Base-by-base conservation (phyloP, 2,888 invertebrate species). In the Noctua fimbriata region DNA sequence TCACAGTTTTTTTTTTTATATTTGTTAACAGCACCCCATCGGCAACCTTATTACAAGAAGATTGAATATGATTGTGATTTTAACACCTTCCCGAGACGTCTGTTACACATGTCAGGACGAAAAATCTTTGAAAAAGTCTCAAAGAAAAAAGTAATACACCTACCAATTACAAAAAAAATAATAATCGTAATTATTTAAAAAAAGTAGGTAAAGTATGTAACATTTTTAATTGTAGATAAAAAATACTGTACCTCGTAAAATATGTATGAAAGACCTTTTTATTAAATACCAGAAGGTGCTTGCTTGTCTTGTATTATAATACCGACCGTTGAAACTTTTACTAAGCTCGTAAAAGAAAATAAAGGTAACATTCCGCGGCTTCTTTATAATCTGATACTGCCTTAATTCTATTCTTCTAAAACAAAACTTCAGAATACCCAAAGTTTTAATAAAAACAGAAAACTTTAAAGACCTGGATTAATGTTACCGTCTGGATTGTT, bases 371-470 rank as follows among this genome's bases (percentile, higher is more conserved):
- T 63, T 67, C 47, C 36, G 58, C n/a, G 63, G 72, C 69, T 69
- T 58, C 71, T 67, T n/a, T 76, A 70, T 52, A 84, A 84, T 60
- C 58, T 79, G 58, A 84, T 84, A 73, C 69, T 41, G n/a, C 47
- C 44, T 70, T 72, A 69, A 65, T 82, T 71, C 36, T 73, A 44
- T 73, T 70, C 28, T 36, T 60, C 44, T 47, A n/a, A 49, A 84
- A 73, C n/a, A 69, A 74, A 79, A 79, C 67, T 84, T 76, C 12
- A n/a, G 18, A 14, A 36, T 24, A 47, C 66, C 36, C 58, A 73
- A 83, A 73, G 36, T 84, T 79, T 67, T 73, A 67, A 78, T 78
- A 73, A 63, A 41, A 14, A 67, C 28, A 55, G 21, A 75, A 78
- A 73, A 75, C 44, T 69, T 77, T 73, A 3, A 55, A 70, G 16